Conservation (phyloP, 2,797 vertebrate species). For the Microctenopoma steveboyesi region DNA sequence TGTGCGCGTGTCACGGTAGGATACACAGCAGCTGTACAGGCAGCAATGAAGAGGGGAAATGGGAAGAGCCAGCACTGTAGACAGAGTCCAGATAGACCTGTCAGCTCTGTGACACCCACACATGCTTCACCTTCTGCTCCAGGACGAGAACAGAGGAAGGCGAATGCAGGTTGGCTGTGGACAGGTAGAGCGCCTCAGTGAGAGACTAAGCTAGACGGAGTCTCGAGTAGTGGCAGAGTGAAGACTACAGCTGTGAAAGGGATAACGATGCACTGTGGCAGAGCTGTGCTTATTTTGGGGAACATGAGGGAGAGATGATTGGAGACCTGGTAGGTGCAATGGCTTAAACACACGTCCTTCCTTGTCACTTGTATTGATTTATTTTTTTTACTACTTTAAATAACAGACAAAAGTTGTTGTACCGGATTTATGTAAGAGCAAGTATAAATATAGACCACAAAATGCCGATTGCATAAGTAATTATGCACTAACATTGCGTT, state of each 20-base stretch:
- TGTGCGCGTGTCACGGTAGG: slow-evolving; percentile 48
- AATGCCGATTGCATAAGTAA: background rate
- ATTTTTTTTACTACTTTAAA: background rate
- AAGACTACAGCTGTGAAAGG: slow-evolving; percentile 28
- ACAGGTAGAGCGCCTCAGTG: slow-evolving; percentile 45
- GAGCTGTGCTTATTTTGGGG: slow-evolving; percentile 30
- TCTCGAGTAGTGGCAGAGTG: slow-evolving; percentile 17
- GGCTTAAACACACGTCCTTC: background rate
- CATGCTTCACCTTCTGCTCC: slow-evolving; percentile 71
- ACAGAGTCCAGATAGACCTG: slow-evolving; percentile 80
- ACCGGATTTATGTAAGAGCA: background rate
- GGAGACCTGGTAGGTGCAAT: slow-evolving; percentile 7
- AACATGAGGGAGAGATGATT: background rate
- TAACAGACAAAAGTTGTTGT: background rate
- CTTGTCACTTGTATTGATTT: background rate
- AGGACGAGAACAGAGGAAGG: slow-evolving; percentile 39
- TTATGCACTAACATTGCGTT: background rate
- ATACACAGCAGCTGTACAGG: slow-evolving; percentile 69
- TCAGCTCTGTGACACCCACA: slow-evolving; percentile 73
- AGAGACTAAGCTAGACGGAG: slow-evolving; percentile 30
- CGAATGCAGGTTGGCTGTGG: slow-evolving; percentile 26
- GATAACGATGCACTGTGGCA: slow-evolving; percentile 18
- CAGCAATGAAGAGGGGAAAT: slow-evolving; percentile 66
- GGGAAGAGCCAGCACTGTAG: slow-evolving; percentile 70
- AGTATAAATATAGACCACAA: background rate